Evolutionary conservation across 2,113 vertebrate species (phyloP), one percentile per base, ranked within the genome.

Genomic region (Capreolus pygargus): DNA sequence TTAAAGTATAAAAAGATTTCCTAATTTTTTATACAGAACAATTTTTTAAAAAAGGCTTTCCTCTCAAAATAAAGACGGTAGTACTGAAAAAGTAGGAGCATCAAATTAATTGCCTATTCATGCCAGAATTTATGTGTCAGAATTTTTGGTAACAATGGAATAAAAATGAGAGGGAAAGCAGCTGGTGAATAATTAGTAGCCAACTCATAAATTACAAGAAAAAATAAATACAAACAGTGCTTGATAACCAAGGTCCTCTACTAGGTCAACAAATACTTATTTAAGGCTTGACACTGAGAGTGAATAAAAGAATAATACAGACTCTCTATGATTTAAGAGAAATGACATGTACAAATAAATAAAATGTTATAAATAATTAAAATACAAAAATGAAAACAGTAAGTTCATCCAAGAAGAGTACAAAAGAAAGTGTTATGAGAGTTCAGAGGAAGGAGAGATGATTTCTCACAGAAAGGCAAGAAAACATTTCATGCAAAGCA

Each of bases 81-180:
- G 30, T 21, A 28, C 67, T 74, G n/a, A 39, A 96, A 96, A 57
- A 89, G 28, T 19, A 39, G 27, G 12, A 91, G 54, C 86, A 83
- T 90, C 14, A 95, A 93, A 45, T 82, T 57, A 76, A 83, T 5
- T 87, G 28, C 9, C 81, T 36, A 87, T 58, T 94, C n/a, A 60
- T 67, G 50, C 16, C 54, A 86, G 36, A 94, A 81, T 86, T 60
- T 92, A 92, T 81, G 27, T 47, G 52, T 87, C 47, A 85, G 50
- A 96, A 89, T 36, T 95, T 96, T 8, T 82, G 67, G 6, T 61
- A 96, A 81, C 28, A 92, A 94, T 16, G 28, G n/a, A 89, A 86
- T 82, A 47, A 96, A 96, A 87, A 27, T 33, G 14, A 50, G 55
- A 25, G 60, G 67, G 36, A 91, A 64, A 78, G 55, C 57, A 78